Percentiles rank a stretch among this genome's conserved stretches.
These are phyloP conservation scores for Agrenia bidenticulata DNA, from an alignment of 2,888 invertebrate genomes.

Conservation along the genomic window DNA sequence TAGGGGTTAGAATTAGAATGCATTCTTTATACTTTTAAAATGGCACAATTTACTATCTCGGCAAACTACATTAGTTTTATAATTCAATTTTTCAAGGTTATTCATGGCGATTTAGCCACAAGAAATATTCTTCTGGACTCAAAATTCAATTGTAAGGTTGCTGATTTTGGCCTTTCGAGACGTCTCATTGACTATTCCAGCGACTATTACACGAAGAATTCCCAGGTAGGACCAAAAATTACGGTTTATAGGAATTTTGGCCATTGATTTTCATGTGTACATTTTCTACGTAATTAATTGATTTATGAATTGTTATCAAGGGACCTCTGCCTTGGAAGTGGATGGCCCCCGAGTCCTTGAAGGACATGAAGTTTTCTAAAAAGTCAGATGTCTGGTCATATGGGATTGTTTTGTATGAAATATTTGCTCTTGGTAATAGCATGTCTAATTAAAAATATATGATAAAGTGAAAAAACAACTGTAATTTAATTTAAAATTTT, in stretches of 20 bases:
- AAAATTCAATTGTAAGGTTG: constrained; percentile 37
- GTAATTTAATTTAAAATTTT: neutral
- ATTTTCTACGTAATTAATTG: neutral
- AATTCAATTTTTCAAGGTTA: neutral
- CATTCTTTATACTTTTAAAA: neutral
- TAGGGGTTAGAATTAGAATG: constrained; percentile 21
- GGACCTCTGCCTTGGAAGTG: constrained; percentile 28
- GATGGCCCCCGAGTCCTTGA: constrained; percentile 35
- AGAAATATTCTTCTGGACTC: constrained; percentile 38
- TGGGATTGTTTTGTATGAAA: constrained; percentile 34
- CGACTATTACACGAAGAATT: constrained; percentile 37
- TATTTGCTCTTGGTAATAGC: constrained; percentile 24
- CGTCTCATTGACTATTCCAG: constrained; percentile 38
- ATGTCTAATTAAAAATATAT: no score
- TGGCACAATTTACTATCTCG: constrained; percentile 7
- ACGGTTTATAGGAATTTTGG: constrained; percentile 6
- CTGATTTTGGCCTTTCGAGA: constrained; percentile 41
- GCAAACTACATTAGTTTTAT: neutral
- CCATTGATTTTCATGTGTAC: neutral
- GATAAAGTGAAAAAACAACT: no score
- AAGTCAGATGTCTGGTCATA: constrained; percentile 40
- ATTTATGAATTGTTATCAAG: neutral
- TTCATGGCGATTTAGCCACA: constrained; percentile 33
- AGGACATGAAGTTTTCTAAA: constrained; percentile 41
- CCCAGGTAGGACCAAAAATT: constrained; percentile 21